phyloP scores from a whole-genome alignment of 2,113 vertebrate genomes.

The Festucalex cinctus region DNA sequence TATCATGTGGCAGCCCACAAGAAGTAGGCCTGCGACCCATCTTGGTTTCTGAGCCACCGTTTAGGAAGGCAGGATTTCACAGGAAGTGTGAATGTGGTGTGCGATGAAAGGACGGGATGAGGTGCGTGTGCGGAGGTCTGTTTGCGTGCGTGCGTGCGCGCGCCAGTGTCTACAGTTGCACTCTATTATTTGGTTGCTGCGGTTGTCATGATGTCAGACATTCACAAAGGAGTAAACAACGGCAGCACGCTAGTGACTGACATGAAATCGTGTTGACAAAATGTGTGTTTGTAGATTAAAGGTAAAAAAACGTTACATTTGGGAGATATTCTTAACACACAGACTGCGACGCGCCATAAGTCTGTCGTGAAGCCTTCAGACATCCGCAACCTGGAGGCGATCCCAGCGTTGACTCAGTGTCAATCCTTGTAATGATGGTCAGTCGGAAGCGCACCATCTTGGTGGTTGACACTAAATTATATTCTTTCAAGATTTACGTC shows the following conservation, averaged over 20 bases:
- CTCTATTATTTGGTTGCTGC: slow-evolving; percentile 73
- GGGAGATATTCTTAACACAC: background rate
- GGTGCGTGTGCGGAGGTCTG: slow-evolving; percentile 34
- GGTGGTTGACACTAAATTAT: slow-evolving; percentile 8
- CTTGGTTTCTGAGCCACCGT: slow-evolving; percentile 52
- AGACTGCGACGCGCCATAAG: background rate
- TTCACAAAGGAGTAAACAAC: slow-evolving; percentile 73
- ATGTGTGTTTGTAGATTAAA: slow-evolving; percentile 2
- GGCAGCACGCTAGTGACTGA: slow-evolving; percentile 59
- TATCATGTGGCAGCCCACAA: slow-evolving; percentile 70
- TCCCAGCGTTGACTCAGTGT: background rate
- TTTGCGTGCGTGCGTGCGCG: slow-evolving; percentile 20
- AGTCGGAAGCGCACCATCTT: background rate
- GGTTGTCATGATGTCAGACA: slow-evolving; percentile 73
- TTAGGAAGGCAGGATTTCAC: slow-evolving; percentile 65
- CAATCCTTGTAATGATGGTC: slow-evolving; percentile 2
- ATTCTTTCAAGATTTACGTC: background rate
- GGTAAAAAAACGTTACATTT: slow-evolving; percentile 2
- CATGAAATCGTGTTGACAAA: slow-evolving; percentile 41
- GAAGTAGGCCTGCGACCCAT: slow-evolving; percentile 54
- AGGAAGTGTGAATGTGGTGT: slow-evolving; percentile 71
- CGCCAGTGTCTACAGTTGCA: slow-evolving; percentile 43
- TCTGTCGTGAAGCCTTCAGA: background rate
- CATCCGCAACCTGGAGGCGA: slow-evolving; percentile 2
- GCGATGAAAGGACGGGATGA: slow-evolving; percentile 58